Evolutionary conservation across 2,888 invertebrate genomes (phyloP), one percentile per base, ranked within the genome.

Genomic region (Drosophila cognata): DNA sequence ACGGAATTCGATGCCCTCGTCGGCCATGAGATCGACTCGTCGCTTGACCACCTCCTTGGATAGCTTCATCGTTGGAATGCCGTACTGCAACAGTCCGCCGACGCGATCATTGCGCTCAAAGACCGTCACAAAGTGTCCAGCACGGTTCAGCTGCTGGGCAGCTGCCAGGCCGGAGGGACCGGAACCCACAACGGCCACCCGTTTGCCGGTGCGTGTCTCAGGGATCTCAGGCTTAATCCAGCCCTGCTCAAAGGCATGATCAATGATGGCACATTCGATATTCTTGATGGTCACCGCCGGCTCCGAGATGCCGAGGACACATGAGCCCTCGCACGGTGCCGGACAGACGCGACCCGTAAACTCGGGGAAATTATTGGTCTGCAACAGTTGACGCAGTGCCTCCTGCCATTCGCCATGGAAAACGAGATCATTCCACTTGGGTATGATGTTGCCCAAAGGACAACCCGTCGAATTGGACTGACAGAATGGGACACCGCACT

Each of bases 311-410:
- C 96, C 99, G 77, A 99, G 94, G 68, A 99, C 99, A 93, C 99
- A 99, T 4, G 99, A 98, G 57, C 98, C 99, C 94, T 99, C 99
- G 93, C 99, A 99, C 11, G 99, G 99, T 13, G 99, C 99, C 2
- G 99, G 98, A 82, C 98, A 98, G 25, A 98, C 98, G 85, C 99
- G 95, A 0, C 98, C 98, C 35, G 98, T 98, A 93, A 98, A 98
- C 93, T 98, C 98, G n/a, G 99, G 99, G 94, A 99, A 99, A 93
- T 99, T 99, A 92, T 99, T 99, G 0, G 99, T 99, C 94, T 99
- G 99, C 82, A 98, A 93, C 63, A 99, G 94, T 84, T 99, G 98
- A 70, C 96, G 95, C 8, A 99, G 94, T 25, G 99, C 99, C 93
- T 98, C 98, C 77, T 95, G 95, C 99, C 99, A 99, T 91, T 98